Base-by-base conservation (phyloP, 2,113 vertebrate genomes). In the Xerus inauris region DNA sequence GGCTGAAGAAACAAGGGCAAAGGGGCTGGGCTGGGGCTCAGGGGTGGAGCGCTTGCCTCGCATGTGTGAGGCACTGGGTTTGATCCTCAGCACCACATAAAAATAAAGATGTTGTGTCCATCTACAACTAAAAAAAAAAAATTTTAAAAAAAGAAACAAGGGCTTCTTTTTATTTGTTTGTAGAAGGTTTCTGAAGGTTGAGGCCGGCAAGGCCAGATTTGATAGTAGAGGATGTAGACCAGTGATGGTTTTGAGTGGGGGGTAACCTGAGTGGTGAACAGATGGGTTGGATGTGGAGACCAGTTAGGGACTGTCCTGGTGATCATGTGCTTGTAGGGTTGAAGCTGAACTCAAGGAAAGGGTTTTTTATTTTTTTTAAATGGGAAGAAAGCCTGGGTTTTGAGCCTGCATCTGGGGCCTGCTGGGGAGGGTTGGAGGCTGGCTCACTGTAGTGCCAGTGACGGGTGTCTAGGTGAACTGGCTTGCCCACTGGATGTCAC, bases 371-470 rank as follows among this genome's bases (percentile, higher is more conserved):
- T 22, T 24, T 22, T 24, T 8, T 9, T 30, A 8, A 42, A 26
- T 1, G 42, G 40, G n/a, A 71, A 35, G 10, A 42, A 17, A 64
- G 67, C 35, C 64, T 26, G 5, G 62, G 28, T 19, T 22, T 84
- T 6, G 16, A 38, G 54, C 32, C 28, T 32, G 67, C 11, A 0
- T 6, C 1, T 73, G 69, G 19, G 8, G 26, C 16, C 0, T 12
- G 19, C 19, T 65, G n/a, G 57, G 54, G 32, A 42, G 17, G 51
- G 32, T 45, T 13, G 16, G 14, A 90, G 51, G 35, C 73, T 51
- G n/a, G 64, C 51, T 32, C 0, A 0, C 17, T 8, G 42, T 17
- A 22, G 14, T 16, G 54, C 10, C 7, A 1, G n/a, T 38, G 26
- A 4, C 10, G 2, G 32, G 13, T 19, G 2, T n/a, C 30, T 57